Conservation (phyloP, 2,888 invertebrate species). For the Amiota minor region DNA sequence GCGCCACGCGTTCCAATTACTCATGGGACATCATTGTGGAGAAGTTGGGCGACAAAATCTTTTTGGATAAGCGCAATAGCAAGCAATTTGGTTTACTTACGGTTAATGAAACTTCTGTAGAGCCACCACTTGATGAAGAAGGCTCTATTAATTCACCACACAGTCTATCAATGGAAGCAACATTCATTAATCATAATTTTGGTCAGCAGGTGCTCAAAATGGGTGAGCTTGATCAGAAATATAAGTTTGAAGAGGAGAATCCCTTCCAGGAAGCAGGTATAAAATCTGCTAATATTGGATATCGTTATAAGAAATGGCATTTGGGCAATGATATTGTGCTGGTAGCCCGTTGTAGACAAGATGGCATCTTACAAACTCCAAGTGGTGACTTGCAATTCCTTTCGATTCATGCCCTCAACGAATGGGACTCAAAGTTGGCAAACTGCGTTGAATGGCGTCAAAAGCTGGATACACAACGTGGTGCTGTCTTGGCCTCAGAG, state of each 20-base stretch:
- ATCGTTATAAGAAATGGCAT: conserved; percentile 97
- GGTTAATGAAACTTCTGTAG: conserved; percentile 98
- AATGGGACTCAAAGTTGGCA: conserved; percentile 97
- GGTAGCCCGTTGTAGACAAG: conserved; percentile 96
- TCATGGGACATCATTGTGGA: conserved; percentile 99
- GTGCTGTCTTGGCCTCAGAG: conserved; percentile 98
- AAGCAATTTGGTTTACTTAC: conserved; percentile 97
- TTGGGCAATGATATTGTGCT: conserved; percentile 94
- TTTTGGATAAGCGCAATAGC: conserved; percentile 98
- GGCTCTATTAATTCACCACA: conserved; percentile 96
- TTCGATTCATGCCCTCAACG: conserved; percentile 97
- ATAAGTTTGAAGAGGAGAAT: conserved; percentile 92
- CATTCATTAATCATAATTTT: conserved; percentile 99
- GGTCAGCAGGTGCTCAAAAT: conserved; percentile 91
- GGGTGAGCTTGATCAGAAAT: conserved; percentile 84
- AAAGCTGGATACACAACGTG: conserved; percentile 97
- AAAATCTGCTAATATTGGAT: conserved; percentile 96
- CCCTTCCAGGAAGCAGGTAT: conserved; percentile 95
- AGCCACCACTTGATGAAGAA: conserved; percentile 97
- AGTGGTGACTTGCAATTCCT: conserved; percentile 94
- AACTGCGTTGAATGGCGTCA: conserved; percentile 99
- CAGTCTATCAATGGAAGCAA: conserved; percentile 97
- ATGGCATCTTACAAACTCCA: conserved; percentile 92
- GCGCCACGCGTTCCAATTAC: conserved; percentile 96
- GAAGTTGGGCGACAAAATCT: conserved; percentile 94